These are phyloP conservation scores for Portevinia maculata DNA, from an alignment of 2,888 invertebrate species.

Conservation along the genomic window DNA sequence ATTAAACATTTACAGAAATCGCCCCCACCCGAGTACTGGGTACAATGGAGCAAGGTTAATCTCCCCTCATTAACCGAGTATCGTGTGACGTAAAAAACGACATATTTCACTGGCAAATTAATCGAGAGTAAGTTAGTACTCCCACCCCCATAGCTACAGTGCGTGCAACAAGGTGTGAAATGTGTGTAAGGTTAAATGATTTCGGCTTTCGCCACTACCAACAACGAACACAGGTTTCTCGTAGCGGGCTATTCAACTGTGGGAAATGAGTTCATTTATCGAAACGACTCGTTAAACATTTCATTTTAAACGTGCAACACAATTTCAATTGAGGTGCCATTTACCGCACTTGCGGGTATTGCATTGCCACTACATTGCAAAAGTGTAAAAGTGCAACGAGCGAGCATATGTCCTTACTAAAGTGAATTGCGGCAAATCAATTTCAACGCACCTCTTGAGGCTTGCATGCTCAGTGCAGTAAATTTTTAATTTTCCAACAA, in stretches of 20 bases:
- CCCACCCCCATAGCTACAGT: conserved; percentile 1
- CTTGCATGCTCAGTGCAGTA: too few species aligned
- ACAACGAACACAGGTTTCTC: conserved; percentile 5
- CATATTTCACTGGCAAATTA: conserved; percentile 65
- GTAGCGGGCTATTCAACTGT: conserved; percentile 20
- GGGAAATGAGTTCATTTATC: conserved; percentile 58
- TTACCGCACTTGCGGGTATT: too few species aligned
- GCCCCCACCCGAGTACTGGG: too few species aligned
- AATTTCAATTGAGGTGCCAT: conserved; percentile 28
- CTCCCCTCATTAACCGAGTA: conserved; percentile 6
- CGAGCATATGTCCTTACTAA: conserved; percentile 19
- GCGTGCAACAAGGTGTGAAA: conserved; percentile 70
- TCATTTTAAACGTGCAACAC: conserved; percentile 35
- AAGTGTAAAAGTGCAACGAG: not conserved
- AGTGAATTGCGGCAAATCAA: conserved; percentile 15
- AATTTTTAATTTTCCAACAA: conserved; percentile 10
- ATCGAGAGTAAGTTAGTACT: conserved; percentile 49
- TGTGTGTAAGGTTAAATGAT: conserved; percentile 27
- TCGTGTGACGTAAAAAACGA: conserved; percentile 30
- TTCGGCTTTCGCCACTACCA: conserved; percentile 9
- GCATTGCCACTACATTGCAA: not conserved
- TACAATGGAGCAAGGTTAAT: not conserved
- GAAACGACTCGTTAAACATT: conserved; percentile 54
- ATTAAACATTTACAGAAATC: conserved; percentile 10
- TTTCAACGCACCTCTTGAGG: conserved; percentile 37